A percentile compares a stretch with the other conserved stretches of the same genome.
These are phyloP conservation scores for Erebia ligea DNA, from an alignment of 2,888 invertebrate species.

Conservation along the genomic window DNA sequence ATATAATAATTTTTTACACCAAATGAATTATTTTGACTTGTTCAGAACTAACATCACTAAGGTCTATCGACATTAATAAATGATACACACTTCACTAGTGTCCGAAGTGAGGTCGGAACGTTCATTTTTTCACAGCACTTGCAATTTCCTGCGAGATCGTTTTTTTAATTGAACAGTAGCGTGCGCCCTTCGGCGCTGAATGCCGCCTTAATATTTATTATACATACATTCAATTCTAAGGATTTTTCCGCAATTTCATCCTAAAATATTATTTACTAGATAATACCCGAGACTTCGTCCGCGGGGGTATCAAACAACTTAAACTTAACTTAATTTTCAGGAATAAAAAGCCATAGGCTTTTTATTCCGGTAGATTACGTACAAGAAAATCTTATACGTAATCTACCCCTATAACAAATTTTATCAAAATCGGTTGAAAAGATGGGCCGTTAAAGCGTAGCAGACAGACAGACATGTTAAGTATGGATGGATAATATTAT, in stretches of 20 bases:
- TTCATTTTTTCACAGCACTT: slow-evolving; percentile 42
- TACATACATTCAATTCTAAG: slow-evolving; percentile 10
- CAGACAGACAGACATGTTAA: no score
- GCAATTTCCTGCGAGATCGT: slow-evolving; percentile 38
- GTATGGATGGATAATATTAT: no score
- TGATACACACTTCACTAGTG: slow-evolving; percentile 52
- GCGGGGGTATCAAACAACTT: no score
- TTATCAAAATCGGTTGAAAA: no score
- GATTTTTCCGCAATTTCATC: slow-evolving; percentile 2
- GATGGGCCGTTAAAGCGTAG: no score
- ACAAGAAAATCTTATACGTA: no score
- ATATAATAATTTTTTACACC: slow-evolving; percentile 23
- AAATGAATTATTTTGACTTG: neutral
- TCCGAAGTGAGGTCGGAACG: slow-evolving; percentile 36
- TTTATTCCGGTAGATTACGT: no score
- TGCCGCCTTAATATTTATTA: neutral
- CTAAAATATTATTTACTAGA: neutral
- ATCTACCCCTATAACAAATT: no score
- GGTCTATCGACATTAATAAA: slow-evolving; percentile 26
- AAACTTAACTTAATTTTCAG: no score
- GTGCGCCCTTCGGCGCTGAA: slow-evolving; percentile 26
- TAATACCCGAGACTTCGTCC: no score
- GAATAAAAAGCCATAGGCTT: no score
- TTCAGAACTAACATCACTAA: neutral
- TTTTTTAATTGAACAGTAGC: slow-evolving; percentile 39